Percentiles rank a stretch among this genome's conserved stretches.
These are phyloP conservation scores for Platyrinchus mystaceus DNA, from an alignment of 2,797 vertebrate genomes.

Conservation along the genomic window DNA sequence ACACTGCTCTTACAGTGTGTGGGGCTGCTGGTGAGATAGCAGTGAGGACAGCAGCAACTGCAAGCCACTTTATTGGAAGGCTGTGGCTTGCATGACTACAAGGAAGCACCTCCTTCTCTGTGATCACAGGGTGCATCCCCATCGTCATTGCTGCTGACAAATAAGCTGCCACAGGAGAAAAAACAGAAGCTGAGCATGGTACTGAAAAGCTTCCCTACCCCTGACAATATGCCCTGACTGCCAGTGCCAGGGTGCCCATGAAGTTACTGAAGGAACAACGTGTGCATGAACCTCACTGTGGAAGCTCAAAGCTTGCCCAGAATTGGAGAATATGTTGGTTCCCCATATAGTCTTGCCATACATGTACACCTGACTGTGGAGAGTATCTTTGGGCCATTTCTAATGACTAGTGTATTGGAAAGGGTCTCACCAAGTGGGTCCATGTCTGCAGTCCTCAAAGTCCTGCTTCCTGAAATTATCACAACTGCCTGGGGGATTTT, in stretches of 20 bases:
- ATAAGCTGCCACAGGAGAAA: background rate
- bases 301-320: background rate
- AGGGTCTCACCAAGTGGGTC: background rate
- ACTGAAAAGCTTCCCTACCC: background rate
- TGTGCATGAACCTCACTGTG: rapidly evolving
- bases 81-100: background rate
- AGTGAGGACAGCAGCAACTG: background rate
- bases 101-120: no score
- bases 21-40: background rate
- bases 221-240: background rate
- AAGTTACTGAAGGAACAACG: background rate
- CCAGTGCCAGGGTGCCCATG: background rate
- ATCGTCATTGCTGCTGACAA: background rate
- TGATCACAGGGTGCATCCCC: background rate
- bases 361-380: rapidly evolving
- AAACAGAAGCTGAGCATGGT: background rate
- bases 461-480: background rate
- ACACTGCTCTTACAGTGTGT: background rate
- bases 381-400: background rate
- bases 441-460: background rate
- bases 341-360: rapidly evolving
- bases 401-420: background rate
- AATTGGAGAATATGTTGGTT: background rate
- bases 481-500: background rate
- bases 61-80: background rate